phyloP scores from a whole-genome alignment of 2,113 vertebrate genomes.

The Monarcha castaneiventris region DNA sequence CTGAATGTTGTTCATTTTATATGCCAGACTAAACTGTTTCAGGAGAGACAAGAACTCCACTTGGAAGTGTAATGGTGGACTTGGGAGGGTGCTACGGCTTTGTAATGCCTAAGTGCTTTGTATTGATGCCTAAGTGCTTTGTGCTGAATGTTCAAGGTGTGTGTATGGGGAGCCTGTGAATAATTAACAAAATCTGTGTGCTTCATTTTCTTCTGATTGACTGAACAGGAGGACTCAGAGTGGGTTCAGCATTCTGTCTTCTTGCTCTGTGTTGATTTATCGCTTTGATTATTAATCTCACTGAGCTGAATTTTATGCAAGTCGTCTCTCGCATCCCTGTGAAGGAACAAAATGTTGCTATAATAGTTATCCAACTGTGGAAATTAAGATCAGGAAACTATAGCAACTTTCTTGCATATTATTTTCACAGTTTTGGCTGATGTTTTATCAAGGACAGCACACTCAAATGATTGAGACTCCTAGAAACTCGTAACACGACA shows the following conservation, averaged over 20 bases:
- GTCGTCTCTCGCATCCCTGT: background rate
- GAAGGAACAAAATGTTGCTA: constrained; percentile 43
- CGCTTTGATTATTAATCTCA: background rate
- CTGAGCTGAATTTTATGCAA: constrained; percentile 13
- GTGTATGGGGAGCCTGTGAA: background rate
- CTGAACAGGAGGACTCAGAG: background rate
- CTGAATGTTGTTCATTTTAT: background rate
- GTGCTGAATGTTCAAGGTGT: background rate
- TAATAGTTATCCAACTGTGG: constrained; percentile 28
- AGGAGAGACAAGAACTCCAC: background rate
- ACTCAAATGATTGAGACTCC: background rate
- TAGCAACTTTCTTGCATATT: background rate
- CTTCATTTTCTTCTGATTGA: background rate
- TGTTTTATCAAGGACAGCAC: constrained; percentile 28
- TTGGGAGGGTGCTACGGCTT: background rate
- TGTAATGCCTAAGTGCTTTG: background rate
- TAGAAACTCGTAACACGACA: background rate
- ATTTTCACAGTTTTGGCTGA: constrained; percentile 43
- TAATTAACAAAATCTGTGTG: background rate
- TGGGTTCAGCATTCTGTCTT: background rate
- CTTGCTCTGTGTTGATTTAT: constrained; percentile 4
- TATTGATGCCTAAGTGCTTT: background rate
- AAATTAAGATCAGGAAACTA: constrained; percentile 21
- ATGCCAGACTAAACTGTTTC: background rate
- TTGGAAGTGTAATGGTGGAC: background rate